These are phyloP conservation scores for Spatulosminthurus flaviceps DNA, from an alignment of 2,888 invertebrate species.

Conservation along the genomic window DNA sequence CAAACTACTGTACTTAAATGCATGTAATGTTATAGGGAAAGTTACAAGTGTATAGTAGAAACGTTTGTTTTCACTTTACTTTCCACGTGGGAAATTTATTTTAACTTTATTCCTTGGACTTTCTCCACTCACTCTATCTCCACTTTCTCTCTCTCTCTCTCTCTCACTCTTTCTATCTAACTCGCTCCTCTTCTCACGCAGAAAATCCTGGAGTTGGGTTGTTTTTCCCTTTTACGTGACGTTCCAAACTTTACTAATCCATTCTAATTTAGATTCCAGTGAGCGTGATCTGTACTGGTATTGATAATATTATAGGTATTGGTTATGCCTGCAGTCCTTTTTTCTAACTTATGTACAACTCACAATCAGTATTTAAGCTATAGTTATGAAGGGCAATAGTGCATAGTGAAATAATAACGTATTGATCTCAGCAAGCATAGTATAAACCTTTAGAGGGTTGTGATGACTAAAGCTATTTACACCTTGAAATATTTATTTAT, in stretches of 20 bases:
- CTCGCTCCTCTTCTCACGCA: neutral
- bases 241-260: constrained; percentile 35
- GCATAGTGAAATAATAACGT: too few species aligned
- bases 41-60: neutral
- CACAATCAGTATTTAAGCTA: too few species aligned
- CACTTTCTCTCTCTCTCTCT: neutral
- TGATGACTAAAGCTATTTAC: too few species aligned
- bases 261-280: constrained; percentile 26
- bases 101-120: neutral
- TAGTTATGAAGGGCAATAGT: too few species aligned
- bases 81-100: constrained; percentile 25
- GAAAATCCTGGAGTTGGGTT: constrained; percentile 14
- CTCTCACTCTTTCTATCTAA: neutral
- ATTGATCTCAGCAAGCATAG: too few species aligned
- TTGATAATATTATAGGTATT: neutral
- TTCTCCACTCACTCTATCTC: too few species aligned
- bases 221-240: neutral
- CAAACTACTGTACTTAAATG: neutral
- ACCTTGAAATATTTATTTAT: too few species aligned
- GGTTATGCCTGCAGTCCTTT: too few species aligned
- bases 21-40: neutral
- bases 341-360: too few species aligned
- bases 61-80: constrained; percentile 22
- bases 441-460: too few species aligned
- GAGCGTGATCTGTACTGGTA: constrained; percentile 20